A percentile compares a stretch with the other conserved stretches of the same genome.
Evolutionary conservation across 2,797 vertebrate species (phyloP).

Genomic region (Serranus cabrilla): DNA sequence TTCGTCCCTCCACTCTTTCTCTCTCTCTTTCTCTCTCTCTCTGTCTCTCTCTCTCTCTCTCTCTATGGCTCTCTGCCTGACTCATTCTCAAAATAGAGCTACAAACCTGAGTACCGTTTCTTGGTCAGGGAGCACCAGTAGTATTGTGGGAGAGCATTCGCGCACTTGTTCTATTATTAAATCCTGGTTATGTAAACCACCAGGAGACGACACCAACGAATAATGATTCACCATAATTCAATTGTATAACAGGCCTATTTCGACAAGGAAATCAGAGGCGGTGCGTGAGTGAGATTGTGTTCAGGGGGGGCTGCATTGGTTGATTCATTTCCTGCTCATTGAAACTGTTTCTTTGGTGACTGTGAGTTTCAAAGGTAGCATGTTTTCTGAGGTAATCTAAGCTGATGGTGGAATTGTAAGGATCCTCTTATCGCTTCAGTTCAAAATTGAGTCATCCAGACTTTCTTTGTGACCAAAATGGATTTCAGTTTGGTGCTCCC

Average conservation of each 20-base stretch:
- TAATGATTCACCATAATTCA: conserved; percentile 70
- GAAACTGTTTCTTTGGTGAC: conserved; percentile 10
- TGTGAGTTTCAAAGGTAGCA: background rate
- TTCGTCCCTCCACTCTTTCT: conserved; percentile 46
- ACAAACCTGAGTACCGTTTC: conserved; percentile 68
- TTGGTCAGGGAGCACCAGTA: conserved; percentile 66
- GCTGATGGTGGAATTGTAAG: background rate
- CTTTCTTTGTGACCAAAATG: conserved; percentile 2
- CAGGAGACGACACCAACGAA: conserved; percentile 55
- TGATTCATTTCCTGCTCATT: conserved; percentile 45
- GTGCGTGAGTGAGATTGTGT: conserved; percentile 17
- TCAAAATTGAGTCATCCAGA: conserved; percentile 17
- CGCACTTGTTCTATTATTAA: conserved; percentile 67
- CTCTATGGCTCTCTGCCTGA: conserved; percentile 31
- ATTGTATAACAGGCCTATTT: conserved; percentile 70
- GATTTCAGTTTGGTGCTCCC: background rate
- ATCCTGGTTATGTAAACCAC: conserved; percentile 74
- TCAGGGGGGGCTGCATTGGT: background rate
- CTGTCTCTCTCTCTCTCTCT: conserved; percentile 27
- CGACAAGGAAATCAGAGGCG: conserved; percentile 52
- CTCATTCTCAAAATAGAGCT: conserved; percentile 55
- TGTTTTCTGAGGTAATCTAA: background rate
- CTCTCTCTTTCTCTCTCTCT: conserved; percentile 19
- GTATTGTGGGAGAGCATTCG: conserved; percentile 61
- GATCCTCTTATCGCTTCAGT: background rate